Conservation (phyloP, 2,888 invertebrate species). For the Asteroscopus sphinx region DNA sequence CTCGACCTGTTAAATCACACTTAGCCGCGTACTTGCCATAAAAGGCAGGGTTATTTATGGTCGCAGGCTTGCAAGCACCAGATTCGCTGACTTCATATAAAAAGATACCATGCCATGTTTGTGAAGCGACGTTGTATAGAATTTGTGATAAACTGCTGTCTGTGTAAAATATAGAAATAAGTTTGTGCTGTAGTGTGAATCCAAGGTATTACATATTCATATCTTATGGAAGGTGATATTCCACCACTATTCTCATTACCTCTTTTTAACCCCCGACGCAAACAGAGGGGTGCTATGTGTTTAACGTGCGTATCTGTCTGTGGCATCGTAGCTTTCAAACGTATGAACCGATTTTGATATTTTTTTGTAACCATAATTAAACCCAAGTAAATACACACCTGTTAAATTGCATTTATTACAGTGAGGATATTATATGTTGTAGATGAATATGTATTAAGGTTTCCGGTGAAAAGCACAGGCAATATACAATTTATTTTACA, state of each 20-base stretch:
- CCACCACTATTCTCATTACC: background rate
- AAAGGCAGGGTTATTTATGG: constrained; percentile 31
- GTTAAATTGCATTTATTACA: constrained; percentile 25
- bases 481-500: constrained; percentile 28
- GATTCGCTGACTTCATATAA: constrained; percentile 54
- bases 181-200: background rate
- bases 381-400: background rate
- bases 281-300: too few relatives aligned
- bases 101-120: constrained; percentile 42
- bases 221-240: background rate
- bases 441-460: constrained; percentile 26
- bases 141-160: background rate
- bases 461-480: constrained; percentile 32
- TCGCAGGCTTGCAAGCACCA: constrained; percentile 26
- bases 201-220: too few relatives aligned
- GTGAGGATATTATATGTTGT: constrained; percentile 22
- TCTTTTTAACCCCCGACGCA: too few relatives aligned
- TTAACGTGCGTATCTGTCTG: too few relatives aligned
- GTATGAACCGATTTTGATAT: too few relatives aligned
- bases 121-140: constrained; percentile 19
- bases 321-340: too few relatives aligned
- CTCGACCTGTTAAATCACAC: constrained; percentile 38
- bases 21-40: constrained; percentile 24
- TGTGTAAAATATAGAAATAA: background rate
- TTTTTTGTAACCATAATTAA: background rate